Base-by-base conservation (phyloP, 2,113 vertebrate genomes). In the Smithornis capensis region DNA sequence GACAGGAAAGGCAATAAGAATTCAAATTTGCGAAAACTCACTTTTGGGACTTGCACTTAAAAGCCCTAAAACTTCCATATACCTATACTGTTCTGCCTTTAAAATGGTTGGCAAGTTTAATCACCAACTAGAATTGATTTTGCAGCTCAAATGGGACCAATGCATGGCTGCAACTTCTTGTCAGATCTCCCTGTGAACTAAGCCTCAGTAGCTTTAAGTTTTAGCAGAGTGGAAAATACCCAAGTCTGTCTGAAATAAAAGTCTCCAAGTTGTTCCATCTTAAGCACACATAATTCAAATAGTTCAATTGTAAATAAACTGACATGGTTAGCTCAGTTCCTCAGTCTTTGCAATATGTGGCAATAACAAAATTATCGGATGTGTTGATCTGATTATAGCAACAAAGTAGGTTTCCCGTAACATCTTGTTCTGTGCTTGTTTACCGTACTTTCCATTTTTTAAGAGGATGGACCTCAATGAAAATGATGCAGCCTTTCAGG, bases 91-190 rank as follows among this genome's bases (percentile, higher is more conserved):
- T 94, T 95, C 76, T 89, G 67, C 70, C 82, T 97, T 97, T 97
- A 94, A 97, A 97, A 97, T 97, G 97, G 91, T 97, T 96, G 63
- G 35, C 91, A 97, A 98, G 95, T 96, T 97, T 98, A 97, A 98
- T 98, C 90, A 96, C 97, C 96, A 97, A 85, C 89, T 82, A 60
- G 33, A 96, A 92, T 76, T 75, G 90, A 92, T 87, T 78, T 79
- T 87, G 83, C 76, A 68, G 80, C 90, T 95, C 94, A 95, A 87
- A 59, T 75, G 97, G 97, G 95, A 89, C 82, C 55, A 74, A 83
- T 40, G 42, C 70, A 52, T 81, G 89, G 10, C 64, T 88, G 89
- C 44, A 92, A 44, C 52, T 52, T 92, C 45, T 75, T 68, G 31
- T 97, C 67, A 52, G 22, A 35, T 62, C 62, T 92, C 69, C 85